Evolutionary conservation across 2,797 vertebrate genomes (phyloP).

Genomic region (Cirrhinus molitorella): DNA sequence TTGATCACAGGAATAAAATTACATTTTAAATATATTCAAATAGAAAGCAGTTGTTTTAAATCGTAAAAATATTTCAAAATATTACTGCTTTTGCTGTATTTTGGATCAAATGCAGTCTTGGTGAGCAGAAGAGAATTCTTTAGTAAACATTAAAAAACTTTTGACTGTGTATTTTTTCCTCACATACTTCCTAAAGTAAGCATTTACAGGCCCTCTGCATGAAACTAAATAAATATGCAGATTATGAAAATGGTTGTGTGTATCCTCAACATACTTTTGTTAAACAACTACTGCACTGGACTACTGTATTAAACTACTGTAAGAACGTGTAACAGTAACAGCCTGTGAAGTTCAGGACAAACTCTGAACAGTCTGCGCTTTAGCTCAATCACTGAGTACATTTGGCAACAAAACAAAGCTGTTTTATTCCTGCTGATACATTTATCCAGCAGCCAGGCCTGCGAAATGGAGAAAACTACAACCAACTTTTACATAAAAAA

Average conservation of each 20-base stretch:
- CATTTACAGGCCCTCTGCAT: no score
- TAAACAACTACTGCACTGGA: background rate
- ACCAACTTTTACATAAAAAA: conserved; percentile 4
- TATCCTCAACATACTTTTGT: background rate
- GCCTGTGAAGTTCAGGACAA: background rate
- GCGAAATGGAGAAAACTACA: background rate
- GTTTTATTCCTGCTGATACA: conserved; percentile 17
- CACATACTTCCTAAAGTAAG: no score
- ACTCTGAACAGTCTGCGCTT: background rate
- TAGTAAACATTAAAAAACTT: no score
- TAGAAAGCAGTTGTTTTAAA: no score
- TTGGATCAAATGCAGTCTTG: no score
- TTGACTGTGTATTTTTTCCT: no score
- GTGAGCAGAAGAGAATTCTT: no score
- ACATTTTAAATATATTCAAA: no score
- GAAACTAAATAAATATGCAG: background rate
- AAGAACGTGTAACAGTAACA: background rate
- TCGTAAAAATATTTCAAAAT: no score
- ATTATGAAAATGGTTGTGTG: background rate
- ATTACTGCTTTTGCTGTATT: no score
- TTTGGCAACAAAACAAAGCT: conserved; percentile 6
- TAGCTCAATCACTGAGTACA: background rate
- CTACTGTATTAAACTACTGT: background rate
- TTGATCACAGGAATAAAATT: no score
- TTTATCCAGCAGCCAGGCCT: conserved; percentile 8